Conservation (phyloP, 2,113 vertebrate species). For the Lophochroa leadbeateri region DNA sequence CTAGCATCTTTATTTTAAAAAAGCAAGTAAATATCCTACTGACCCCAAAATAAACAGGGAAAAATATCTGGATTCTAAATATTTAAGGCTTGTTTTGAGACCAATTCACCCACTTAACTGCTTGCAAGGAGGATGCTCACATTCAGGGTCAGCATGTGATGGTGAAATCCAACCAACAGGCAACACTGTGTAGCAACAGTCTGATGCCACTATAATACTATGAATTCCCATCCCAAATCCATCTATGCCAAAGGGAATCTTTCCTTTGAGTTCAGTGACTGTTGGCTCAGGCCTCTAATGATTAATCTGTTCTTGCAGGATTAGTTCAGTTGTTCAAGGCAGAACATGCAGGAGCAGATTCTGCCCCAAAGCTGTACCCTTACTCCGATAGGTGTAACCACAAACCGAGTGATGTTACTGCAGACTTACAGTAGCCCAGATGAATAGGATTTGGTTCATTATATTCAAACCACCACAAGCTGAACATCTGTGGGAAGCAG, state of each 20-base stretch:
- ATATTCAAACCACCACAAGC: not conserved
- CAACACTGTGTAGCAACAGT: not conserved
- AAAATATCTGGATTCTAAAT: not conserved
- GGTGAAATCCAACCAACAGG: not conserved
- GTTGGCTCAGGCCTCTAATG: not conserved
- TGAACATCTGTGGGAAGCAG: constrained; percentile 21
- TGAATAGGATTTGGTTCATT: not conserved
- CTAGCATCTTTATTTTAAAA: not conserved
- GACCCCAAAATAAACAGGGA: not conserved
- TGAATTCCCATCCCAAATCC: not conserved
- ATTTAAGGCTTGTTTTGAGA: not conserved
- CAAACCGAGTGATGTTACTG: not conserved
- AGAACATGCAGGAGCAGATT: not conserved
- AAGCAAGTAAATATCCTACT: not conserved
- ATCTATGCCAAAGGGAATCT: not conserved
- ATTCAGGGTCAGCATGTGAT: not conserved
- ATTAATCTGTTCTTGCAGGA: not conserved
- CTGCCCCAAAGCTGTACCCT: not conserved
- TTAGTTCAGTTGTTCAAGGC: not conserved
- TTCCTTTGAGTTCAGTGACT: not conserved
- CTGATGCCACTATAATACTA: not conserved
- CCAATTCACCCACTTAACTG: not conserved
- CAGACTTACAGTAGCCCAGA: not conserved
- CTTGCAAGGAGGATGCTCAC: not conserved
- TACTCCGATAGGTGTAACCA: accelerated